Percentiles rank a stretch among this genome's conserved stretches.
These are phyloP conservation scores for Acrocephalus kingi DNA, from an alignment of 2,113 vertebrate genomes.

Conservation along the genomic window DNA sequence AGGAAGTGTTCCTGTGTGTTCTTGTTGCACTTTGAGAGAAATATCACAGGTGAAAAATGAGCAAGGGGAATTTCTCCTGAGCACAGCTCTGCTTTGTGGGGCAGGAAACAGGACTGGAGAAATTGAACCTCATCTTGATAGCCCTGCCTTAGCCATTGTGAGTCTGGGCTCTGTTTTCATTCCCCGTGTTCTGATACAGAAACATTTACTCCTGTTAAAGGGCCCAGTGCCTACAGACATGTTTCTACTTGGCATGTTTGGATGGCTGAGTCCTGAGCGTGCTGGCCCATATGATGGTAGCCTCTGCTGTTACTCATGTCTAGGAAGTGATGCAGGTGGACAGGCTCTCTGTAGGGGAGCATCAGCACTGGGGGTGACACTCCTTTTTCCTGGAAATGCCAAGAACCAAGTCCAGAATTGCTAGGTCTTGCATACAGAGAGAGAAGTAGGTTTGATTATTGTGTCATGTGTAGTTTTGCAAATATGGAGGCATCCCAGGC, in stretches of 20 bases:
- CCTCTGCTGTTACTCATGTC: neutral
- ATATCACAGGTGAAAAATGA: neutral
- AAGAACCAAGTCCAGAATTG: neutral
- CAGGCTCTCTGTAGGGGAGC: neutral
- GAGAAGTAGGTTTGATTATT: neutral
- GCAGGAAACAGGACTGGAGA: neutral
- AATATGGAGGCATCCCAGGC: neutral
- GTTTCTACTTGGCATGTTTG: neutral
- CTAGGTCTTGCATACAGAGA: neutral
- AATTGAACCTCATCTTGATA: fast-evolving
- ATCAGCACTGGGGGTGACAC: neutral
- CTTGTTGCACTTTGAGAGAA: neutral
- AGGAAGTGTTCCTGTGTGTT: neutral
- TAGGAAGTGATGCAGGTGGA: neutral
- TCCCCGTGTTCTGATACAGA: neutral
- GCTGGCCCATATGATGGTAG: neutral
- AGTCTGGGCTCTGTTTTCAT: neutral
- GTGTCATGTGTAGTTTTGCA: neutral
- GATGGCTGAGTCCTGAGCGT: neutral
- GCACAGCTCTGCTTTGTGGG: fast-evolving
- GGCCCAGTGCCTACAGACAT: neutral
- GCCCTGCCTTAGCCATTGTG: neutral
- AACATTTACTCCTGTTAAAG: fast-evolving
- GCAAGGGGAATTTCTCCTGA: neutral
- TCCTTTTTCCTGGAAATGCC: neutral